Evolutionary conservation across 2,113 vertebrate genomes (phyloP), one percentile per base, ranked within the genome.

Genomic region (Scopus umbretta): DNA sequence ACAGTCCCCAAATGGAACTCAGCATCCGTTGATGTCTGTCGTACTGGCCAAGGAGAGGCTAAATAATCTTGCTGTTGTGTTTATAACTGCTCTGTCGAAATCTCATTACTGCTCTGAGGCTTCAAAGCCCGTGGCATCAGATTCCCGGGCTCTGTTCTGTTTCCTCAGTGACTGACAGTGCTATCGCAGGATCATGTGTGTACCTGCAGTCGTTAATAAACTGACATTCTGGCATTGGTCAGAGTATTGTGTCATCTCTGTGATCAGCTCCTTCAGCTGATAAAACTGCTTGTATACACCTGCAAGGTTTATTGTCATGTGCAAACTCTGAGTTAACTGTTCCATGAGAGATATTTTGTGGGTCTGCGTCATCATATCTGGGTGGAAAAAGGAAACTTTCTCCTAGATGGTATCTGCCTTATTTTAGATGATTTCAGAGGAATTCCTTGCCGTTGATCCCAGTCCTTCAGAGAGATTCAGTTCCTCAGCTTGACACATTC

Each of bases 141-240:
- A 34, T 88, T 94, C 91, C 66, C 73, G 59, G 53, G 36, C 78
- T 65, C 66, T 85, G 43, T 32, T 49, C 40, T 43, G 30, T 75
- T 68, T 65, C 66, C 34, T n/a, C 23, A 3, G 86, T 50, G 62
- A 16, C 16, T 82, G 93, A 47, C 45, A 10, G 42, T 13, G 45
- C 72, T 88, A 3, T 65, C 2, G 5, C 22, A 22, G 63, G 49
- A 40, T 70, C n/a, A 0, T 27, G 58, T 5, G 0, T 58, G 79
- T 80, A 21, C 63, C 80, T 68, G 71, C 62, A 61, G 66, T 63
- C 9, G 0, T 32, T 32, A 17, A 56, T 43, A 45, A 75, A 38
- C 42, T 43, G 13, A 12, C 0, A 1, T 47, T 74, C 88, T 93
- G 86, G 72, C 67, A 36, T 8, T 5, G 66, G 23, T 29, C 55